phyloP scores from a whole-genome alignment of 2,113 vertebrate species.

The Actinemys pallida region DNA sequence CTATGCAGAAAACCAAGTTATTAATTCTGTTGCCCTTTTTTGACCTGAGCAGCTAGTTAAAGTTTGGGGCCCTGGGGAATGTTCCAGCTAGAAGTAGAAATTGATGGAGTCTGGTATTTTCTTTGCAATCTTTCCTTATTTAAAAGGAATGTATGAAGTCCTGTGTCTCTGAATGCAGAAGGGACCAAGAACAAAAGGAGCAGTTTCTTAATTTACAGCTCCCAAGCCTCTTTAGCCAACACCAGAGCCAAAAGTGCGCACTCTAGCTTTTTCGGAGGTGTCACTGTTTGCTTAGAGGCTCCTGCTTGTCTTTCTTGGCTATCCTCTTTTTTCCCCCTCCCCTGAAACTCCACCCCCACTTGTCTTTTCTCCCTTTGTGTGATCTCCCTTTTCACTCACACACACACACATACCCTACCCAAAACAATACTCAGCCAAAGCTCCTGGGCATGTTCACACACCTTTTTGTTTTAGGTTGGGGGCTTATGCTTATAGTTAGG shows the following conservation, averaged over 20 bases:
- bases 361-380: neutral
- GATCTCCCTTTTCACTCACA: neutral
- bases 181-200: neutral
- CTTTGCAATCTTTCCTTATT: neutral
- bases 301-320: neutral
- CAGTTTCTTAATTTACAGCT: neutral
- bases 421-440: neutral
- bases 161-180: neutral
- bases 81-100: neutral
- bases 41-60: neutral
- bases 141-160: neutral
- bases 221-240: neutral
- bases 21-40: neutral
- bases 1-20: neutral
- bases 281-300: neutral
- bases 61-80: neutral
- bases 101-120: neutral
- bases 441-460: neutral
- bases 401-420: neutral
- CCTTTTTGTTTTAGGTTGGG: neutral
- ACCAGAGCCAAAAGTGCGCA: neutral
- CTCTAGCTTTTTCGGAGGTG: neutral
- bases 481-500: neutral
- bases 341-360: too few relatives aligned
- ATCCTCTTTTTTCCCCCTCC: too few relatives aligned